Evolutionary conservation across 1,140 invertebrate species (phyloP), one percentile per base, ranked within the genome.

Genomic region (Papilio dardanus): DNA sequence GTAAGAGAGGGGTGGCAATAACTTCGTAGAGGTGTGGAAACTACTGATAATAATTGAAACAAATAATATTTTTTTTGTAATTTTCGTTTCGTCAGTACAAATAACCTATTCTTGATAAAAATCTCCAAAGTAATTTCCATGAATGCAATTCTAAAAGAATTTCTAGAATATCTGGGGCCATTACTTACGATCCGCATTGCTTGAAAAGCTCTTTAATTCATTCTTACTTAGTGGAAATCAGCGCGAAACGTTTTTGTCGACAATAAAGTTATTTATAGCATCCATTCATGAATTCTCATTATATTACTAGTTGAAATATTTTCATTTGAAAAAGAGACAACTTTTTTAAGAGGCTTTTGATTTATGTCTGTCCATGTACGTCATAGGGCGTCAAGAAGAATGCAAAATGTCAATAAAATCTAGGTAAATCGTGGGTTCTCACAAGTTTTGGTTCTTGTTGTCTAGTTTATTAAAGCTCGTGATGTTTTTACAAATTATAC

Each of bases 121-220:
- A 62, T 16, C 8, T 62, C 21, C 30, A 62, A 28, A 62, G 54
- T 24, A 62, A 30, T 28, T 28, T 62, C 12, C 24, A 30, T 62
- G 12, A 62, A 62, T 62, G 54, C 54, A 62, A 62, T 62, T 62
- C 54, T 28, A 62, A 28, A 62, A 62, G 21, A 62, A 62, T 62
- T 62, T 62, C 54, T 62, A 62, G 24, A 28, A 62, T 62, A 62
- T 62, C 54, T 28, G 54, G 21, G 54, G 54, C 54, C 54, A 28
- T 62, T 62, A 62, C 54, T 62, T 28, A 62, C 54, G 54, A 62
- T 62, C 24, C 24, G 54, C 50, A 24, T 62, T 62, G 54, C 54
- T 62, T 62, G 54, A 62, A 62, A 62, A 62, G 54, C 54, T 62
- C 54, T 62, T 62, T 62, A 62, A 62, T 62, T 62, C 54, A 62